Percentiles rank a stretch among this genome's conserved stretches.
phyloP scores from a whole-genome alignment of 2,797 vertebrate genomes.

The Acanthurus tractus region DNA sequence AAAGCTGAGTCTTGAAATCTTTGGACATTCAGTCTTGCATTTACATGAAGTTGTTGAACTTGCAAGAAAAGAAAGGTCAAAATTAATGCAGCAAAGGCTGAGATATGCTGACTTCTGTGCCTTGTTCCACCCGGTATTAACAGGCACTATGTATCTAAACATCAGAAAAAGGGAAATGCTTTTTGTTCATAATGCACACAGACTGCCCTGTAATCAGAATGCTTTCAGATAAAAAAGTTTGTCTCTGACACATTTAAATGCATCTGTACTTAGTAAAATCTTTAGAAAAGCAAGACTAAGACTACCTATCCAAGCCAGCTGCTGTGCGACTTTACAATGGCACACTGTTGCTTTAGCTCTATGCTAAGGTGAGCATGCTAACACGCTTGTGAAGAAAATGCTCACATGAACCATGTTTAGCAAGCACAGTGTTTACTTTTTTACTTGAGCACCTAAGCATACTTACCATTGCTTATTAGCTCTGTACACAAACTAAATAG shows the following conservation, averaged over 20 bases:
- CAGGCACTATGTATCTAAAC: neutral
- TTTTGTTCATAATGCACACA: conserved; percentile 12
- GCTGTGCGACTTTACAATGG: neutral
- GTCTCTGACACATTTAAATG: neutral
- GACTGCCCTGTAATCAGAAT: conserved; percentile 7
- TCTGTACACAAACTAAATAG: neutral
- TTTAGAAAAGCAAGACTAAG: neutral
- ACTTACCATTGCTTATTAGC: neutral
- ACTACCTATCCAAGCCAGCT: neutral
- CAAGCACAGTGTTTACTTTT: neutral
- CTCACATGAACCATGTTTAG: neutral
- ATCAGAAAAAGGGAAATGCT: too few species aligned
- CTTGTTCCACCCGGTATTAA: conserved; percentile 14
- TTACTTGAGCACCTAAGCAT: neutral
- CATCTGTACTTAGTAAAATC: neutral
- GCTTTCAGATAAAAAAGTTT: conserved; percentile 16
- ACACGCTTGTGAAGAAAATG: neutral
- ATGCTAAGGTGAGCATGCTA: neutral
- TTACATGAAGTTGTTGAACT: conserved; percentile 34
- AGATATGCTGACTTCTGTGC: conserved; percentile 16
- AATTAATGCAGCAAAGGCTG: conserved; percentile 20
- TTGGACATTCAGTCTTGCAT: conserved; percentile 12
- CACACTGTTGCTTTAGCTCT: neutral
- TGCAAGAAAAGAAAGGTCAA: conserved; percentile 38
- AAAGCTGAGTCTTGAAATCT: conserved; percentile 13